A percentile compares a stretch with the other conserved stretches of the same genome.
Evolutionary conservation across 2,888 invertebrate species (phyloP).

Genomic region (Lasioglossum morio): DNA sequence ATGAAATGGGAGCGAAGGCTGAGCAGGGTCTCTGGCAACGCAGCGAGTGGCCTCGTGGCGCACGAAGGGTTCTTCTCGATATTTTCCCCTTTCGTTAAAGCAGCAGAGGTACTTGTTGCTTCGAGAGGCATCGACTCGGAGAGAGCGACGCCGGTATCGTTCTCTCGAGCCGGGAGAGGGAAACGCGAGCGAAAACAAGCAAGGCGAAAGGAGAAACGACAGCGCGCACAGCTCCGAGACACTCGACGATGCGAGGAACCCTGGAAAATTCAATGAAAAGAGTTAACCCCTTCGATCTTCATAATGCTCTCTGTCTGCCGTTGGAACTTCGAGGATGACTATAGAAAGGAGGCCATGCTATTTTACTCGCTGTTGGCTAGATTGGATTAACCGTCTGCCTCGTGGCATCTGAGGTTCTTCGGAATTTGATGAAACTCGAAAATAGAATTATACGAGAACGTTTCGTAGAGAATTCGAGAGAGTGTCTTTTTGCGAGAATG

Average conservation of each 20-base stretch:
- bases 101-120: conserved; percentile 52
- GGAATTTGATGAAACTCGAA: background rate
- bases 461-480: background rate
- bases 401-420: background rate
- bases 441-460: background rate
- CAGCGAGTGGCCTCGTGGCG: background rate
- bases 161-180: background rate
- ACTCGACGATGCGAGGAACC: conserved; percentile 6
- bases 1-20: background rate
- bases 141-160: conserved; percentile 15
- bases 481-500: background rate
- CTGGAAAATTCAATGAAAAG: conserved; percentile 6
- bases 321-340: background rate
- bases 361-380: background rate
- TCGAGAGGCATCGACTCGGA: conserved; percentile 43
- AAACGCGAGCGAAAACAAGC: conserved; percentile 11
- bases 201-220: background rate
- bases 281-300: conserved; percentile 14
- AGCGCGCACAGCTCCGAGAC: background rate
- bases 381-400: background rate
- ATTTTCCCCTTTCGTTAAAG: conserved; percentile 22
- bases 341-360: background rate
- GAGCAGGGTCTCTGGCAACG: background rate
- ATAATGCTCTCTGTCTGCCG: background rate
- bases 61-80: conserved; percentile 3